A percentile compares a stretch with the other conserved stretches of the same genome.
These are phyloP conservation scores for Chiloscyllium punctatum DNA, from an alignment of 2,797 vertebrate species.

Conservation along the genomic window DNA sequence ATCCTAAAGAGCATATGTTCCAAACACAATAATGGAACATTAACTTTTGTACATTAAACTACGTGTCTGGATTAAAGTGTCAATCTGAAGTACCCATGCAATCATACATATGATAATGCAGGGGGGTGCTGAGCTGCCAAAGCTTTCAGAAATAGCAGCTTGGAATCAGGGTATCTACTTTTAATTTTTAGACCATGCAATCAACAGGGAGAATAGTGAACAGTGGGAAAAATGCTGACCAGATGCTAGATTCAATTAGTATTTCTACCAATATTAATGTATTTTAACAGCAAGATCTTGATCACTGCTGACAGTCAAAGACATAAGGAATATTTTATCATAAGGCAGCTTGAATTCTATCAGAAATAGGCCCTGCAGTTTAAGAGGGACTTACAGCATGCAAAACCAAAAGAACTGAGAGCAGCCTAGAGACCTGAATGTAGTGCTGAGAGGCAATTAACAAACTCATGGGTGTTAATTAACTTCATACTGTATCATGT, in stretches of 20 bases:
- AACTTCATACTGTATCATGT: slow-evolving; percentile 77
- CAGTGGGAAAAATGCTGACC: slow-evolving; percentile 65
- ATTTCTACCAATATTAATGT: slow-evolving; percentile 54
- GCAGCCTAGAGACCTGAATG: slow-evolving; percentile 62
- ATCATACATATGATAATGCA: background rate
- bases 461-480: slow-evolving; percentile 82
- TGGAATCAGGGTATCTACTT: slow-evolving; percentile 36
- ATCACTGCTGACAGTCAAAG: slow-evolving; percentile 37
- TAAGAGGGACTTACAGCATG: slow-evolving; percentile 54
- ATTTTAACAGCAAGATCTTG: slow-evolving; percentile 40
- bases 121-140: slow-evolving; percentile 8
- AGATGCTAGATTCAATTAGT: slow-evolving; percentile 73
- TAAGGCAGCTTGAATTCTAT: slow-evolving; percentile 35
- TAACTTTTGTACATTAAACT: slow-evolving; percentile 36
- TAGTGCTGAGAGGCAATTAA: slow-evolving; percentile 80
- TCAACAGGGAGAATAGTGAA: slow-evolving; percentile 46
- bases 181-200: slow-evolving; percentile 46
- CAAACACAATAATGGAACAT: slow-evolving; percentile 25
- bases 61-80: slow-evolving; percentile 27
- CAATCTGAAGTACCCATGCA: background rate
- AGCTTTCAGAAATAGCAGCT: slow-evolving; percentile 29
- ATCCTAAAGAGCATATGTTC: slow-evolving; percentile 32
- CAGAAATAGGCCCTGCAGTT: slow-evolving; percentile 52
- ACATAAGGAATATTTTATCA: slow-evolving; percentile 36
- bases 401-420: slow-evolving; percentile 59